Base-by-base conservation (phyloP, 1,140 invertebrate genomes). In the Caenorhabditis latens region DNA sequence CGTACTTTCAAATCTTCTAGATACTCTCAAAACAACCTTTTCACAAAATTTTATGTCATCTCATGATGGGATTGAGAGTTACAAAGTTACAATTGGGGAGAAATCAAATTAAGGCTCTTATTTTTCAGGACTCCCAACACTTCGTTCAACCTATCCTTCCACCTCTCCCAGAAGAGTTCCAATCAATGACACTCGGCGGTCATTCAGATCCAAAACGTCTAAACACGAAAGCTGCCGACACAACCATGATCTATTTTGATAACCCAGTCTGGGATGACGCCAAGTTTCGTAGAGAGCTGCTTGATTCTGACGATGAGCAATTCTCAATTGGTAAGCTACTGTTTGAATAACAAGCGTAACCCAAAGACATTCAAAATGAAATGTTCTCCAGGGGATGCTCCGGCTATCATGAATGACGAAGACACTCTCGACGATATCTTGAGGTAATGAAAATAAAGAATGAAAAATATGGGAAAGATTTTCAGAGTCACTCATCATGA, bases 231-330 rank as follows among this genome's bases (percentile, higher is more conserved):
- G 46, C 21, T 7, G 71, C 71, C 1, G 71, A 79, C 16, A 79
- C 71, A 4, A 79, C 71, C 4, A 79, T 53, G 46, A 79, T 79
- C 21, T 53, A 19, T 50, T 79, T 79, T 42, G 71, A 79, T n/a
- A 79, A 79, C 46, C 71, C 71, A 0, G 71, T 79, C 13, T 79
- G 71, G 71, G 71, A 79, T 79, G 71, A 79, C 46, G 71, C 71
- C 16, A 79, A 79, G 46, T 79, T 79, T 53, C 43, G 71, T 46
- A 46, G 53, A 21, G 46, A 79, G n/a, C 11, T 79, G 6, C n/a
- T 79, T 8, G 71, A 79, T 53, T 79, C 71, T 43, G 71, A 79
- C n/a, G 71, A 79, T 11, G 71, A 79, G 9, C 43, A n/a, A 9
- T 79, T 21, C 14, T 79, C 71, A 50, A 9, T 79, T 19, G 71